A percentile compares a stretch with the other conserved stretches of the same genome.
phyloP scores from a whole-genome alignment of 2,797 vertebrate genomes.

The Acanthiza pusilla region DNA sequence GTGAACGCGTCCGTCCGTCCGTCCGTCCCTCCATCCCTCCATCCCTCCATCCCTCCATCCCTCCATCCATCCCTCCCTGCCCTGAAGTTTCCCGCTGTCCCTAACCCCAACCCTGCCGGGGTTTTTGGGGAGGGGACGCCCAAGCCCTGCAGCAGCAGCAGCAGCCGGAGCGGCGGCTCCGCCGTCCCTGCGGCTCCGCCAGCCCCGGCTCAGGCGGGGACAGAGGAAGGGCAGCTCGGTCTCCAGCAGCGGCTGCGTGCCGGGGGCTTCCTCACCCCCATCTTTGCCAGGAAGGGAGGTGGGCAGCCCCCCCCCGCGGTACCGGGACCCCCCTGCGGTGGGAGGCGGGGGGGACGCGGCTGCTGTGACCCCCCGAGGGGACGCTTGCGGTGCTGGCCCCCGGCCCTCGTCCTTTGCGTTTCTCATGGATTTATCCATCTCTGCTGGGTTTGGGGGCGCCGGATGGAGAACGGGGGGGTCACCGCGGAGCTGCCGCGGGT shows the following conservation, averaged over 20 bases:
- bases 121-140: background rate
- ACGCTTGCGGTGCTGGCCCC: background rate
- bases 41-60: background rate
- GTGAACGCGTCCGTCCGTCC: accelerated
- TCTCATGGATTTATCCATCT: background rate
- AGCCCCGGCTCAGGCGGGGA: background rate
- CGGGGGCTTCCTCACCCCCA: background rate
- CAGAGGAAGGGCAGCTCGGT: background rate
- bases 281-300: background rate
- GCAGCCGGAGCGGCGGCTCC: background rate
- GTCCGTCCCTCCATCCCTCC: background rate
- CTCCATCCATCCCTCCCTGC: background rate
- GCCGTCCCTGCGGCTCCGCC: background rate
- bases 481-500: background rate
- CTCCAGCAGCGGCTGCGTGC: background rate
- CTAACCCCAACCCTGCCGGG: background rate
- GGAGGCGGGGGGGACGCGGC: background rate
- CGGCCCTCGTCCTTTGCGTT: accelerated
- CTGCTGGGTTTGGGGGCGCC: background rate
- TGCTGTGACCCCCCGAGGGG: background rate
- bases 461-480: background rate
- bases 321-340: background rate
- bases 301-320: accelerated
- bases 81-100: background rate
- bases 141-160: background rate